Base-by-base conservation (phyloP, 2,113 vertebrate genomes). In the Zosterops japonicus region DNA sequence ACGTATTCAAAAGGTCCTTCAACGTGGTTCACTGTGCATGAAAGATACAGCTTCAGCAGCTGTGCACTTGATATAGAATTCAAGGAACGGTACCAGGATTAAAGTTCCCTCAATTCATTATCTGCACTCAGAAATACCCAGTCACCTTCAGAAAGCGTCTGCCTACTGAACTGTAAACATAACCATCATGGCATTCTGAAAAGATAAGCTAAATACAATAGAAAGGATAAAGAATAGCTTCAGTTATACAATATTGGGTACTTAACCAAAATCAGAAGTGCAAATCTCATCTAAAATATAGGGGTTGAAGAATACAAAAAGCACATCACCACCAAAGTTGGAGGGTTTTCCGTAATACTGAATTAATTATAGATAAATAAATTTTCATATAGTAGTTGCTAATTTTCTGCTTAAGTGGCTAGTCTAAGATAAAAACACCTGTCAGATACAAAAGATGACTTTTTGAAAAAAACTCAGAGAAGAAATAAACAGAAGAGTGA, bases 1-100 rank as follows among this genome's bases (percentile, higher is more conserved):
- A 86, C 14, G 2, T 81, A 70, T 69, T 83, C 70, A 87, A 87
- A 85, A 25, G 36, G 65, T 83, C 33, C 53, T 90, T 90, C 86
- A 88, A 0, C 1, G 0, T 69, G 82, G 70, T 85, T 89, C 8
- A 2, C 67, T 83, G 75, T 50, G 92, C 71, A 42, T 70, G 79
- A 96, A 93, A 90, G 68, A 65, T 69, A 94, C 25, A 65, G 59
- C n/a, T 88, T 83, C 82, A 88, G 83, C 55, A 94, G 49, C 70
- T 91, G 49, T 61, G 53, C 46, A 46, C 27, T 59, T 77, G 50
- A 81, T 70, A 70, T 2, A 75, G 46, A 88, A 91, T 92, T 89
- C 3, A 1, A 95, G 80, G 17, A 94, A 67, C 49, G 79, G 41
- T 24, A 42, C 47, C 36, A 55, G 47, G 75, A 89, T 91, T 91